Evolutionary conservation across 2,888 invertebrate species (phyloP).

Genomic region (Strigamia crassipes): DNA sequence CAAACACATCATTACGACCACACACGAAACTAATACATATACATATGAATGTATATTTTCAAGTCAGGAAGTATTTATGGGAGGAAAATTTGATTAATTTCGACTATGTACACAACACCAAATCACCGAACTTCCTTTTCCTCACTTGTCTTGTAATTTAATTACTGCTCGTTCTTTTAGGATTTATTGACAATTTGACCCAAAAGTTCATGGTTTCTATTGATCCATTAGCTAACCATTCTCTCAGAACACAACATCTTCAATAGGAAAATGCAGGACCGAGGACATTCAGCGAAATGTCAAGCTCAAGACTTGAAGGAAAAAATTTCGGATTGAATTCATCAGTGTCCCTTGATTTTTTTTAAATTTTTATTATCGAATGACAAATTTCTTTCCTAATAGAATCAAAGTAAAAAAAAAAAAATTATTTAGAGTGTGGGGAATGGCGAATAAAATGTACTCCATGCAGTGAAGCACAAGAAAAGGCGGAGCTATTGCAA

Average conservation of each 20-base stretch:
- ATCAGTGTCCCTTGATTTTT: neutral
- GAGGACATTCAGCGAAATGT: neutral
- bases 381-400: neutral
- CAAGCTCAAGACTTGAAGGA: neutral
- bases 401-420: neutral
- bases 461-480: neutral
- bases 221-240: conserved; percentile 10
- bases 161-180: neutral
- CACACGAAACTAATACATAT: neutral
- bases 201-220: conserved; percentile 10
- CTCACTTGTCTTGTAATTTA: neutral
- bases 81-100: neutral
- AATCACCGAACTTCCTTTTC: neutral
- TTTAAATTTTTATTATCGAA: neutral
- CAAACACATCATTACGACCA: neutral
- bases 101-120: neutral
- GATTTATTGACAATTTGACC: conserved; percentile 21
- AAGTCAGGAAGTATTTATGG: neutral
- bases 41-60: too few relatives aligned
- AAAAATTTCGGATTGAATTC: neutral
- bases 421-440: neutral
- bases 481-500: conserved; percentile 5
- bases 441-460: neutral
- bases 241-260: neutral
- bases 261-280: neutral